Conservation (phyloP, 1,140 invertebrate genomes). For the Papilio machaon region DNA sequence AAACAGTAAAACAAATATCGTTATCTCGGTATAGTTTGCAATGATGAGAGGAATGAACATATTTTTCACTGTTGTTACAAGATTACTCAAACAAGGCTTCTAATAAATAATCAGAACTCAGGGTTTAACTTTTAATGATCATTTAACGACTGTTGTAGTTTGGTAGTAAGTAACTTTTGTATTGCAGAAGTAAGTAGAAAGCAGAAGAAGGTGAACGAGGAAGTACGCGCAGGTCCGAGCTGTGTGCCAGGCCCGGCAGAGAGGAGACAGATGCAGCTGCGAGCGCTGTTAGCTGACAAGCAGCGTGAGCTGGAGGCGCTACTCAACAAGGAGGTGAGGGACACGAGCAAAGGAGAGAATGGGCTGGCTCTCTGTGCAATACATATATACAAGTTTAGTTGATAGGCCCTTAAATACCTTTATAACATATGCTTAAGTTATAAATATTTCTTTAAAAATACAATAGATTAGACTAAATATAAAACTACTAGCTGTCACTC, state of each 20-base stretch:
- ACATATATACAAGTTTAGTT: no score
- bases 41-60: neutral
- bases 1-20: neutral
- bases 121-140: no score
- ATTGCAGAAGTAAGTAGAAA: conserved; percentile 61
- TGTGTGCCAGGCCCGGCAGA: conserved; percentile 63
- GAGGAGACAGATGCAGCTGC: conserved; percentile 71
- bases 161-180: neutral
- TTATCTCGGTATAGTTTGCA: neutral
- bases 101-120: no score
- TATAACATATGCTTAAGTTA: no score
- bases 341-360: neutral
- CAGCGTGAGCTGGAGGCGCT: conserved; percentile 74
- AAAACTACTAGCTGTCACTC: no score
- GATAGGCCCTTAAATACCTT: no score
- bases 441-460: no score
- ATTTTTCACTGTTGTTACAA: neutral
- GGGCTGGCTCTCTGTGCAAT: no score
- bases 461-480: no score
- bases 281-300: conserved; percentile 75
- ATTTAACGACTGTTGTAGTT: no score
- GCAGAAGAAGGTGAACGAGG: conserved; percentile 77
- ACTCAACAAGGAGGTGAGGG: conserved; percentile 71
- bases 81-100: no score
- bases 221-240: conserved; percentile 48